These are phyloP conservation scores for Ophonus ardosiacus DNA, from an alignment of 2,888 invertebrate genomes.

Conservation along the genomic window DNA sequence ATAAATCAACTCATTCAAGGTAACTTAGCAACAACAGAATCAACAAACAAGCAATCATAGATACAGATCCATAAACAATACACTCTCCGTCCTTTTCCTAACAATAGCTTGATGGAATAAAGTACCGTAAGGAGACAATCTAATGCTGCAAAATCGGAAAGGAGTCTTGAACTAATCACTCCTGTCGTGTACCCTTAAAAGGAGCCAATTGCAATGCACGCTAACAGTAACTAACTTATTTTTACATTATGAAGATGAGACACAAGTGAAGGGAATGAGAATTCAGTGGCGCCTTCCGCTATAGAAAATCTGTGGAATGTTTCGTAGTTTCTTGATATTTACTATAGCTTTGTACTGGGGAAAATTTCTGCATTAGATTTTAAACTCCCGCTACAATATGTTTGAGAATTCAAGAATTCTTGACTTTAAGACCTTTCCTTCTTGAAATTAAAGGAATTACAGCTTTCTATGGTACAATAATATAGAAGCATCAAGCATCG, in stretches of 20 bases:
- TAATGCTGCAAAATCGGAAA: conserved; percentile 5
- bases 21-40: conserved; percentile 10
- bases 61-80: conserved; percentile 35
- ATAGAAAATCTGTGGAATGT: not conserved
- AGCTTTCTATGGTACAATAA: no score
- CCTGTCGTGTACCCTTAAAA: conserved; percentile 12
- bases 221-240: conserved; percentile 28
- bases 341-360: no score
- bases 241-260: not conserved
- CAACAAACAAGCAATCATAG: conserved; percentile 36
- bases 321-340: not conserved
- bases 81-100: not conserved
- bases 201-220: conserved; percentile 20
- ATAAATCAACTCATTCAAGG: conserved; percentile 37
- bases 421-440: no score
- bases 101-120: conserved; percentile 29
- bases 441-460: no score
- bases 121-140: conserved; percentile 38
- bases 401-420: no score
- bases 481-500: no score
- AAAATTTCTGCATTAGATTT: no score
- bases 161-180: conserved; percentile 17
- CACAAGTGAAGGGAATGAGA: not conserved
- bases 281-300: not conserved
- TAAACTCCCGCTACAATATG: no score